A percentile compares a stretch with the other conserved stretches of the same genome.
These are phyloP conservation scores for Centropristis striata DNA, from an alignment of 2,113 vertebrate genomes.

Conservation along the genomic window DNA sequence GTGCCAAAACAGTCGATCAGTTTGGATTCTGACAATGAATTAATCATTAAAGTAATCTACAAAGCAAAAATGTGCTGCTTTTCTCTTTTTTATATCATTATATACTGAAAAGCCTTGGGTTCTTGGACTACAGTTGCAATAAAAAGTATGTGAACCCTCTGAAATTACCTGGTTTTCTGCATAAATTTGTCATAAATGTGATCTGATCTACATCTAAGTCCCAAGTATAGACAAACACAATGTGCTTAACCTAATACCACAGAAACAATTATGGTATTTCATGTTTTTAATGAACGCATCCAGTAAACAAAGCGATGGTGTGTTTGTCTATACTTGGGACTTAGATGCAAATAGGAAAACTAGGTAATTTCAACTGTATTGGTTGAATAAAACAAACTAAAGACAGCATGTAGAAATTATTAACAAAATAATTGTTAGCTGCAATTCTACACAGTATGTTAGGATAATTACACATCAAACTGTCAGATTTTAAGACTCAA, in stretches of 20 bases:
- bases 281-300: no score
- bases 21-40: background rate
- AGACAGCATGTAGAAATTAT: background rate
- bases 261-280: no score
- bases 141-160: no score
- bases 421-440: background rate
- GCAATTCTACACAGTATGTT: background rate
- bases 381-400: background rate
- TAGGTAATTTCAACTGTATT: no score
- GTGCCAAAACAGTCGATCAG: background rate
- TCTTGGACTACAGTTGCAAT: background rate
- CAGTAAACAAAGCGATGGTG: no score
- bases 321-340: no score
- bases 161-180: no score
- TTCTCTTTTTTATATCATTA: background rate
- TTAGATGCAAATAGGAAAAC: no score
- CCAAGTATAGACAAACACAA: no score
- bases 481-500: background rate
- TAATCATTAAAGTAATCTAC: background rate
- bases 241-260: no score
- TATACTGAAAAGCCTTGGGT: background rate
- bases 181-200: no score
- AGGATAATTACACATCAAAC: background rate
- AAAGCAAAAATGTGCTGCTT: background rate
- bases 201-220: no score